Percentiles rank a stretch among this genome's conserved stretches.
Evolutionary conservation across 2,888 invertebrate species (phyloP).

Genomic region (Empis livida): DNA sequence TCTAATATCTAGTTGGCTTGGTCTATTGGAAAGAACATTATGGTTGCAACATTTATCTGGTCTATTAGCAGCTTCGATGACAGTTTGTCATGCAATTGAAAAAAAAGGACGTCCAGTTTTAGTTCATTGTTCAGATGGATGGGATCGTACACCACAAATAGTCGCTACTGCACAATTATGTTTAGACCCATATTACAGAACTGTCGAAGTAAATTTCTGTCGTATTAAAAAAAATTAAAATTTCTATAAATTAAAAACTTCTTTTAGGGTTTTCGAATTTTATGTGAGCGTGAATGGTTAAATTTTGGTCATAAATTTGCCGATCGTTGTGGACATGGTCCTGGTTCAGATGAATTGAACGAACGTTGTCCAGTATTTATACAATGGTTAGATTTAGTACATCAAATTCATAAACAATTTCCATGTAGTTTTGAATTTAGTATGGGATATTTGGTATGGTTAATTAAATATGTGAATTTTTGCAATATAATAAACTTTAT

Average conservation of each 20-base stretch:
- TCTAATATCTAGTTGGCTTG: conserved; percentile 62
- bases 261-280: conserved; percentile 75
- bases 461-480: neutral
- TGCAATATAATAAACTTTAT: neutral
- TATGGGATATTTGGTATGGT: conserved; percentile 73
- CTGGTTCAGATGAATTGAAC: conserved; percentile 75
- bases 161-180: conserved; percentile 84
- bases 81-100: conserved; percentile 68
- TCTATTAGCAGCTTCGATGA: conserved; percentile 65
- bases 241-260: neutral
- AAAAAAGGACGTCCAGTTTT: conserved; percentile 77
- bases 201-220: conserved; percentile 54
- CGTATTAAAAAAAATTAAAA: neutral
- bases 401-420: conserved; percentile 79
- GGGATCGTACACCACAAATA: conserved; percentile 97
- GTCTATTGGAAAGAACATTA: conserved; percentile 73
- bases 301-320: conserved; percentile 98
- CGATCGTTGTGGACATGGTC: conserved; percentile 79
- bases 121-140: conserved; percentile 97
- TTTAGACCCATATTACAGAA: conserved; percentile 89
- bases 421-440: conserved; percentile 94
- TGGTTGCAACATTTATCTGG: conserved; percentile 88
- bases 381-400: conserved; percentile 95
- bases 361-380: conserved; percentile 95
- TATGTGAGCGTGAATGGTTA: conserved; percentile 94